A percentile compares a stretch with the other conserved stretches of the same genome.
phyloP scores from a whole-genome alignment of 2,113 vertebrate genomes.

The Scopus umbretta region DNA sequence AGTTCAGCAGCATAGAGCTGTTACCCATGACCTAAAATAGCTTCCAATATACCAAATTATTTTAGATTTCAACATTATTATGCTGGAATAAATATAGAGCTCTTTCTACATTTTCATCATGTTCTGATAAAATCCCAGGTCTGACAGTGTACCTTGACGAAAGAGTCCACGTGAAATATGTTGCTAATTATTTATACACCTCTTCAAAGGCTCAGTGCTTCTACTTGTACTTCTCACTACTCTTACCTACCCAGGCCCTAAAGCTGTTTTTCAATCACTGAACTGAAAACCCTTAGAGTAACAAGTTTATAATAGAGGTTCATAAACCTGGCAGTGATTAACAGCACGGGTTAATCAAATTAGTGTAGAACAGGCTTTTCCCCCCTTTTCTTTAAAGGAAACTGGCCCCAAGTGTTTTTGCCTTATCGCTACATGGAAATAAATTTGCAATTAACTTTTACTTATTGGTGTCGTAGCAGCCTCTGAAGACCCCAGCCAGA shows the following conservation, averaged over 20 bases:
- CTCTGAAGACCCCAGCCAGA: background rate
- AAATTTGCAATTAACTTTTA: conserved; percentile 56
- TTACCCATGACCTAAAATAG: background rate
- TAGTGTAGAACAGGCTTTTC: conserved; percentile 28
- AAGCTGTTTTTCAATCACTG: conserved; percentile 67
- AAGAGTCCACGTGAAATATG: conserved; percentile 38
- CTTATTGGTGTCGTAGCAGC: background rate
- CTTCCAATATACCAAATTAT: background rate
- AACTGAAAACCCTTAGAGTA: conserved; percentile 61
- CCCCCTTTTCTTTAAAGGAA: conserved; percentile 9
- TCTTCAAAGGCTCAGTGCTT: conserved; percentile 64
- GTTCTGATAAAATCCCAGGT: conserved; percentile 23
- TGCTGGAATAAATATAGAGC: background rate
- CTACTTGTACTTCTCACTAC: conserved; percentile 11
- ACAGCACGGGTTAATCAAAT: conserved; percentile 51
- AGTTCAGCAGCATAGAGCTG: background rate
- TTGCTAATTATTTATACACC: conserved; percentile 69
- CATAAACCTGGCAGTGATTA: conserved; percentile 64
- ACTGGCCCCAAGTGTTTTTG: conserved; percentile 44
- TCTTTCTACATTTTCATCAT: conserved; percentile 26
- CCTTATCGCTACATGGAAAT: background rate
- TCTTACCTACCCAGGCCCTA: conserved; percentile 45
- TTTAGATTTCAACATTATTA: background rate
- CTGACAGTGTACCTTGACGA: background rate
- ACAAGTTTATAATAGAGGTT: conserved; percentile 57